Evolutionary conservation across 2,797 vertebrate species (phyloP), one percentile per base, ranked within the genome.

Genomic region (Molossus alvarezi): DNA sequence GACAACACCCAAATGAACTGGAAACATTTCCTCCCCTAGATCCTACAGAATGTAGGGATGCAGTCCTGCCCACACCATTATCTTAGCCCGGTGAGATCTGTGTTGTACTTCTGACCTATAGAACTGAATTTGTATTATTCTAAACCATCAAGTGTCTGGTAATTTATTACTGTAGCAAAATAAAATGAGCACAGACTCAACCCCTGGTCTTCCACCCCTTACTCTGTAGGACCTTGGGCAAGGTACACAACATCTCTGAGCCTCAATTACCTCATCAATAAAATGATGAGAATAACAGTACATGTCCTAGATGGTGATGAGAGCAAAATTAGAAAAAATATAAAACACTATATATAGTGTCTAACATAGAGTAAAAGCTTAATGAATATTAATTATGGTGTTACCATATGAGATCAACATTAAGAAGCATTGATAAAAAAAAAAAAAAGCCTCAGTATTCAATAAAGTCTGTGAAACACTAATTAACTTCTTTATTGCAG

Each of bases 311-410:
- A 51, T 20, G 4, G 1, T n/a, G 80, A 14, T 60, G 2, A 86
- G 48, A 57, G 37, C 51, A 69, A 88, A 90, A 58, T 95, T 71
- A 71, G 4, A 73, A 88, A 71, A 48, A n/a, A 69, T 10, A 64
- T 6, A 75, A 64, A 79, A 29, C 5, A 10, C 1, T 72, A 67
- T 9, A 72, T 37, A 17, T 51, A 80, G 3, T 51, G 29, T 72
- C 18, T 33, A 17, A 4, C 4, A 75, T 84, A 45, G 6, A 65
- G 6, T 84, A 93, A 77, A 90, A 90, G 0, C 1, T 85, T 45
- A 67, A 72, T 79, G 53, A 88, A 87, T 51, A 62, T 75, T 83
- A 75, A 79, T 73, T 84, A 64, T 76, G 21, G 64, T 93, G 7
- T 17, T 7, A 23, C 27, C 65, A 37, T 6, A 14, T 93, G 9